Percentiles rank a stretch among this genome's conserved stretches.
Evolutionary conservation across 2,888 invertebrate genomes (phyloP).

Genomic region (Auanema freiburgensis): DNA sequence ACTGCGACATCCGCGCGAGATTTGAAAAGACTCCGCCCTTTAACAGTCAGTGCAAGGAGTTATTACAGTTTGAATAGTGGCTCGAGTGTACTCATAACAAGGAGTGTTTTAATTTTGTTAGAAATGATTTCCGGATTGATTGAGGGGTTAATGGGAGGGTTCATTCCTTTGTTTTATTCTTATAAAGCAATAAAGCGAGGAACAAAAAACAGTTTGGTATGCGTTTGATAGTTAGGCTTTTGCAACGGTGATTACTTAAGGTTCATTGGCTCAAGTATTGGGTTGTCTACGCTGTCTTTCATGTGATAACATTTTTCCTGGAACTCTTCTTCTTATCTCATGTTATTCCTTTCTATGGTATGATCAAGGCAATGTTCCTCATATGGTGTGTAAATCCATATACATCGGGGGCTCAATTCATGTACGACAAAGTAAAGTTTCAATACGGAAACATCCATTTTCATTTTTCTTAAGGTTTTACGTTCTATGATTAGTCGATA

Average conservation of each 20-base stretch:
- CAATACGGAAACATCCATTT: neutral
- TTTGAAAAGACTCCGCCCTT: too few relatives aligned
- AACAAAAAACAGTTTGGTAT: constrained; percentile 4
- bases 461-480: too few relatives aligned
- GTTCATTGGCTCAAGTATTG: constrained; percentile 3
- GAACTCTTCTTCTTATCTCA: neutral
- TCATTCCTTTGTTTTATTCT: constrained; percentile 3
- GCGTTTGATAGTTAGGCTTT: neutral
- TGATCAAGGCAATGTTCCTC: constrained; percentile 1
- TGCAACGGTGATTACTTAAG: neutral
- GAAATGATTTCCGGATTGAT: too few relatives aligned
- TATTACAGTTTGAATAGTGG: too few relatives aligned
- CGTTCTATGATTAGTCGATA: too few relatives aligned
- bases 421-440: neutral
- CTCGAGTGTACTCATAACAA: too few relatives aligned
- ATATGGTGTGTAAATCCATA: neutral
- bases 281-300: neutral
- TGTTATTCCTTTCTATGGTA: constrained; percentile 1
- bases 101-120: too few relatives aligned
- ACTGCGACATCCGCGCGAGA: too few relatives aligned
- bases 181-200: constrained; percentile 1
- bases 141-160: neutral
- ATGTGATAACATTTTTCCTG: neutral
- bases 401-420: neutral
- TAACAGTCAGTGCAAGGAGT: too few relatives aligned